Evolutionary conservation across 2,888 invertebrate species (phyloP).

Genomic region (Drosophila pullipes): DNA sequence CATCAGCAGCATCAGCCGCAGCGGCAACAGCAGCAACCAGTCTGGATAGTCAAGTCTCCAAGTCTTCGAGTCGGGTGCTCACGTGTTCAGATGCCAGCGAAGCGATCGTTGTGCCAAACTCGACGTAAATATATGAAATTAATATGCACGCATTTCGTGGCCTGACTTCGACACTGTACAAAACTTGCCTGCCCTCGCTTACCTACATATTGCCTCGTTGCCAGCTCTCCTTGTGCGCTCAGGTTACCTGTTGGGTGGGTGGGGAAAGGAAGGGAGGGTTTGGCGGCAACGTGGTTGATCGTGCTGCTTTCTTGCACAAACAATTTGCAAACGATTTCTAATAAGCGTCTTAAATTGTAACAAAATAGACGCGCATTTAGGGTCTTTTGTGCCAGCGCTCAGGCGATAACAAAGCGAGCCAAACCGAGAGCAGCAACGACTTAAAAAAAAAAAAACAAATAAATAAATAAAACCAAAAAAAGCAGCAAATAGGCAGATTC

Average conservation of each 20-base stretch:
- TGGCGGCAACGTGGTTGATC: conserved; percentile 37
- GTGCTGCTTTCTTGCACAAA: conserved; percentile 72
- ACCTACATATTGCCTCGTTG: conserved; percentile 9
- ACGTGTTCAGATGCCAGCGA: conserved; percentile 53
- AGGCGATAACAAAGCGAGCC: conserved; percentile 61
- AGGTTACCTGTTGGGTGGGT: conserved; percentile 29
- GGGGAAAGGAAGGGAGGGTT: neutral
- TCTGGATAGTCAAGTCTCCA: conserved; percentile 57
- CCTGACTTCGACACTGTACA: conserved; percentile 38
- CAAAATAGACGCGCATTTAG: conserved; percentile 79
- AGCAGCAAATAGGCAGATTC: conserved; percentile 34
- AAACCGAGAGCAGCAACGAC: conserved; percentile 9
- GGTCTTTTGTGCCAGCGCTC: conserved; percentile 65
- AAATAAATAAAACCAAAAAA: neutral
- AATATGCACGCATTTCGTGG: conserved; percentile 83
- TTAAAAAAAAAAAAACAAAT: neutral
- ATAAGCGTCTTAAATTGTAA: conserved; percentile 81
- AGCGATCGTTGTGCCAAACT: conserved; percentile 50
- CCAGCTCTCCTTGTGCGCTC: conserved; percentile 28
- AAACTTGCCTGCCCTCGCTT: conserved; percentile 10
- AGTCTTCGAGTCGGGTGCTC: conserved; percentile 26
- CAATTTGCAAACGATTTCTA: conserved; percentile 82
- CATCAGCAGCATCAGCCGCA: conserved; percentile 80
- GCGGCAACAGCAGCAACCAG: conserved; percentile 48
- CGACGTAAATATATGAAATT: conserved; percentile 74